These are phyloP conservation scores for Nephotettix cincticeps DNA, from an alignment of 1,140 invertebrate genomes.

Conservation along the genomic window DNA sequence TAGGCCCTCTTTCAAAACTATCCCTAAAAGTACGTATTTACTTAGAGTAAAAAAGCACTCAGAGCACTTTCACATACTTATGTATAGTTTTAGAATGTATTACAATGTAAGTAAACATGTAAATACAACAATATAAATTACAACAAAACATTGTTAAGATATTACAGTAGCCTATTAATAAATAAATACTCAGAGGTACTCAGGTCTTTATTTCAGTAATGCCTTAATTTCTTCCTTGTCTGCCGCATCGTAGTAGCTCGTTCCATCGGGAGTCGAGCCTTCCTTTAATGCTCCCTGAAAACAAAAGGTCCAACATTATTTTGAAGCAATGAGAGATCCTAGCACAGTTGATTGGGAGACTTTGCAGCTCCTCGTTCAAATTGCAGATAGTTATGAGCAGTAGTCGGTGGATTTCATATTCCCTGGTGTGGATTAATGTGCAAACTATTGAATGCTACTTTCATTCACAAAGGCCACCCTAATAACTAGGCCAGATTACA, in stretches of 20 bases:
- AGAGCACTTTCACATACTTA: background rate
- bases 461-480: no score
- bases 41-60: constrained; percentile 1
- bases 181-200: background rate
- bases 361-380: no score
- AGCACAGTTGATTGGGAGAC: no score
- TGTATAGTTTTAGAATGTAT: constrained; percentile 5
- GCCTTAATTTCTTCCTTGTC: constrained; percentile 91
- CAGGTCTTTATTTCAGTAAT: constrained; percentile 51
- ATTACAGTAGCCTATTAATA: background rate
- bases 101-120: constrained; percentile 17
- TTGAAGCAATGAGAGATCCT: no score
- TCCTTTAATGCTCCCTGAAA: constrained; percentile 78
- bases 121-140: constrained; percentile 5
- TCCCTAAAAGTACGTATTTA: background rate
- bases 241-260: constrained; percentile 81
- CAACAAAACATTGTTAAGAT: constrained; percentile 10
- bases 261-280: constrained; percentile 84
- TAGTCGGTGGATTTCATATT: no score
- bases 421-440: no score
- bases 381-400: no score
- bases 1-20: background rate
- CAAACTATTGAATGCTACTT: no score
- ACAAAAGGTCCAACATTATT: no score
- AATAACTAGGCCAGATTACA: no score